Percentiles rank a stretch among this genome's conserved stretches.
Evolutionary conservation across 2,113 vertebrate genomes (phyloP).

Genomic region (Passerina amoena): DNA sequence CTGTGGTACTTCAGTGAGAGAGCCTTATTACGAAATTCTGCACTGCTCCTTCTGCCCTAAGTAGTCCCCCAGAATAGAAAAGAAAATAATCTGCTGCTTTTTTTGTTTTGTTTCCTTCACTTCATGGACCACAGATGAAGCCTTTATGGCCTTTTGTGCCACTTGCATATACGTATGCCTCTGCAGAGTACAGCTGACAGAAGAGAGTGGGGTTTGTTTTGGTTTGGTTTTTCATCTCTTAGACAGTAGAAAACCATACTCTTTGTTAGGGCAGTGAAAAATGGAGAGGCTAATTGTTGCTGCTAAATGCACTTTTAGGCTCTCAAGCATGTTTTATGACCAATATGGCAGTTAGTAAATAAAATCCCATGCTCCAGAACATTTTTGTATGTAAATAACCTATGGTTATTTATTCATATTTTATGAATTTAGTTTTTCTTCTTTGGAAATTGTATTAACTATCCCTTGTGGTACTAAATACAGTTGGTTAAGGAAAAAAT

Average conservation of each 20-base stretch:
- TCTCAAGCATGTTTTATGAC: slow-evolving; percentile 11
- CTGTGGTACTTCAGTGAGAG: background rate
- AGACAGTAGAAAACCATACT: background rate
- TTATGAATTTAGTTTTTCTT: background rate
- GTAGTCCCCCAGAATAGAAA: background rate
- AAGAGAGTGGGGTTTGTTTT: background rate
- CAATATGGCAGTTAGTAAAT: slow-evolving; percentile 3
- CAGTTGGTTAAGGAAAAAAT: background rate
- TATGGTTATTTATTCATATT: slow-evolving; percentile 8
- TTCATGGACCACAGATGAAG: background rate
- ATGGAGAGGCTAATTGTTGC: background rate
- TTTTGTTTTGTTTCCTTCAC: background rate
- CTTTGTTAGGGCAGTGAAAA: background rate
- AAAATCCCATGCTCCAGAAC: slow-evolving; percentile 6
- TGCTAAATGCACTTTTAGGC: slow-evolving; percentile 17
- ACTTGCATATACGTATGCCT: background rate
- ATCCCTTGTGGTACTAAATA: background rate
- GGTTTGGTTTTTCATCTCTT: background rate
- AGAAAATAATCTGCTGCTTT: background rate
- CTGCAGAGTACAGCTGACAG: background rate
- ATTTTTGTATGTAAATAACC: slow-evolving; percentile 28
- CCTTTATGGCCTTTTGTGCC: background rate
- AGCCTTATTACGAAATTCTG: background rate
- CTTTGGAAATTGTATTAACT: background rate
- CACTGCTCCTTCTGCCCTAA: background rate